Percentiles rank a stretch among this genome's conserved stretches.
Conservation (phyloP, 2,888 invertebrate genomes). For the Polylopha cassiicola region DNA sequence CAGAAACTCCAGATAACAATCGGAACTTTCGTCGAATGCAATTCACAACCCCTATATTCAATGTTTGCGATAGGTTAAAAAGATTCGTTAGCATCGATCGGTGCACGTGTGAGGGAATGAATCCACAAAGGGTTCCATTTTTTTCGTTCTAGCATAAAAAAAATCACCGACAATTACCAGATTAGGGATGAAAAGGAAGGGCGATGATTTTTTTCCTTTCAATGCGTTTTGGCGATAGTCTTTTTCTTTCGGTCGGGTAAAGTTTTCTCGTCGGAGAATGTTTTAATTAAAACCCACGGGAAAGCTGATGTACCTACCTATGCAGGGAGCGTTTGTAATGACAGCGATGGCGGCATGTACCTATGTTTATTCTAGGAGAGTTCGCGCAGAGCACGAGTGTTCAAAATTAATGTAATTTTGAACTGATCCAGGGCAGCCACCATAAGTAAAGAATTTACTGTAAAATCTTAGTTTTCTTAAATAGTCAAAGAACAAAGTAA, state of each 20-base stretch:
- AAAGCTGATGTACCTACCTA: constrained; percentile 31
- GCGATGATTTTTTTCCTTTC: constrained; percentile 46
- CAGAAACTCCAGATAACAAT: constrained; percentile 40
- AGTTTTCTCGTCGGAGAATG: constrained; percentile 45
- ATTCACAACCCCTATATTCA: constrained; percentile 41
- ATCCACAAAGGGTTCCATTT: constrained; percentile 61
- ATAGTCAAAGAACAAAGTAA: too few relatives aligned
- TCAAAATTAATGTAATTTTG: too few relatives aligned
- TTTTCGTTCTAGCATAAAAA: constrained; percentile 54
- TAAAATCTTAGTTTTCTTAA: too few relatives aligned
- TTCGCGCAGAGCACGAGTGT: too few relatives aligned
- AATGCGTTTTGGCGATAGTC: constrained; percentile 43
- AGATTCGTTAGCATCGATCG: constrained; percentile 39
- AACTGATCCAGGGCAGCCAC: too few relatives aligned
- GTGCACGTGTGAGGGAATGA: constrained; percentile 66
- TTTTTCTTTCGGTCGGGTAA: constrained; percentile 41
- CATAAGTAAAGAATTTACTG: too few relatives aligned
- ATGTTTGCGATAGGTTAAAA: constrained; percentile 55
- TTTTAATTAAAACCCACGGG: constrained; percentile 55
- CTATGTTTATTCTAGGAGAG: constrained; percentile 38
- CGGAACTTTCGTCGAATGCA: constrained; percentile 43
- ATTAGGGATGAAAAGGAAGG: constrained; percentile 63
- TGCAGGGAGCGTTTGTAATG: constrained; percentile 28
- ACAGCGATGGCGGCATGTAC: constrained; percentile 38
- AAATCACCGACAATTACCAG: constrained; percentile 65